These are phyloP conservation scores for Takifugu flavidus DNA, from an alignment of 2,113 vertebrate genomes.

Conservation along the genomic window DNA sequence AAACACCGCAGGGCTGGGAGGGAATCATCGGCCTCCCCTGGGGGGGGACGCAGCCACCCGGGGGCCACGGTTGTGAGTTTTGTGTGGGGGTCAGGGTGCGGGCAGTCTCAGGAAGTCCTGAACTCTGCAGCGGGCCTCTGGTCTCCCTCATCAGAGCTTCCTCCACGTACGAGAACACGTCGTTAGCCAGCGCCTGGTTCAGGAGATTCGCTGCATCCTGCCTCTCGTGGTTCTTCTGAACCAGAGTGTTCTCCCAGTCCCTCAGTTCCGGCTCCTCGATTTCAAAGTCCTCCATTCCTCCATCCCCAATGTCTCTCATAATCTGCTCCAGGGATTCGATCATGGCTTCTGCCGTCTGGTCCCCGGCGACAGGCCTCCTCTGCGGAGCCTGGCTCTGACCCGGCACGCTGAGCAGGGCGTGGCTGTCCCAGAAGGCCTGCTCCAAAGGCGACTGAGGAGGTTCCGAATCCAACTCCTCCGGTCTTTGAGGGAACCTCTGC, in stretches of 20 bases:
- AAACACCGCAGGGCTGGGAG: background rate
- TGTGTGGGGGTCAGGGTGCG: background rate
- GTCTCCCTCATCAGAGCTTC: slow-evolving; percentile 45
- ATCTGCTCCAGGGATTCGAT: slow-evolving; percentile 68
- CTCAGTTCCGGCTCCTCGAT: slow-evolving; percentile 42
- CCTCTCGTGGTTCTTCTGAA: slow-evolving; percentile 48
- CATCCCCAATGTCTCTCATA: slow-evolving; percentile 16
- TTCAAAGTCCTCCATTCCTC: slow-evolving; percentile 34
- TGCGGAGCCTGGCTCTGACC: rapidly evolving
- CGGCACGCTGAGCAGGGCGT: slow-evolving; percentile 61
- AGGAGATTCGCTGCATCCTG: slow-evolving; percentile 1
- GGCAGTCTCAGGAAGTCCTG: background rate
- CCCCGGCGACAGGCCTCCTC: slow-evolving; percentile 10
- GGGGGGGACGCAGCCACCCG: background rate
- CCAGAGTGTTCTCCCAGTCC: slow-evolving; percentile 71
- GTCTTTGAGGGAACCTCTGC: slow-evolving; percentile 51
- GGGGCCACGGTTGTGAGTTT: background rate
- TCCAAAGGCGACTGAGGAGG: slow-evolving; percentile 20
- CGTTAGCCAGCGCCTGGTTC: slow-evolving; percentile 22
- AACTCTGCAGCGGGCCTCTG: background rate
- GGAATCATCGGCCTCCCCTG: background rate
- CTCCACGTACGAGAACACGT: slow-evolving; percentile 53
- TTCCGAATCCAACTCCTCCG: background rate
- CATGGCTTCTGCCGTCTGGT: slow-evolving; percentile 46
- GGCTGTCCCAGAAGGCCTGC: slow-evolving; percentile 63